Evolutionary conservation across 2,797 vertebrate species (phyloP).

Genomic region (Morelia viridis): DNA sequence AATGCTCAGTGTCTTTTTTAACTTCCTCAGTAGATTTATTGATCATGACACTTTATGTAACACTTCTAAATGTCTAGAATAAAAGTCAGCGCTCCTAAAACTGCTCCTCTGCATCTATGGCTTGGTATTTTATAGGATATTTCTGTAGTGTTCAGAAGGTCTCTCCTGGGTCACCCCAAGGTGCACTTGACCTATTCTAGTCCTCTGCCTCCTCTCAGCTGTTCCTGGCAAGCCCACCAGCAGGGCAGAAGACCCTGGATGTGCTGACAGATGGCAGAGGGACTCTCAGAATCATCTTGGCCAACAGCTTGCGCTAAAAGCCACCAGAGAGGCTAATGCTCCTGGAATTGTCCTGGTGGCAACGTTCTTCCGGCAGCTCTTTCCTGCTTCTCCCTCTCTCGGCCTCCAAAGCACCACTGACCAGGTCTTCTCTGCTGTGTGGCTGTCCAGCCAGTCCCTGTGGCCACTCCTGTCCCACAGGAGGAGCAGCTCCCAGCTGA

Average conservation of each 20-base stretch:
- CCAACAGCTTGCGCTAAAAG: background rate
- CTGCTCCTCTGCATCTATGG: background rate
- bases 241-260: background rate
- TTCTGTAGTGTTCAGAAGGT: background rate
- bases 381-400: background rate
- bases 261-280: background rate
- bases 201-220: background rate
- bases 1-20: constrained; percentile 53
- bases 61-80: constrained; percentile 64
- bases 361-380: background rate
- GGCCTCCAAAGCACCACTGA: background rate
- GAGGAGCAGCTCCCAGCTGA: background rate
- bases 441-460: background rate
- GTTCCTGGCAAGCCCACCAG: background rate
- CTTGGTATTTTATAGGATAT: background rate
- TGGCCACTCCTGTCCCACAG: background rate
- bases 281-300: background rate
- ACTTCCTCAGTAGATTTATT: constrained; percentile 47
- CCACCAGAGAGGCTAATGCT: background rate
- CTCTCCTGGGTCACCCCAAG: background rate
- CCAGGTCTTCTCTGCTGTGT: background rate
- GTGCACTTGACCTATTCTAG: background rate
- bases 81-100: constrained; percentile 59
- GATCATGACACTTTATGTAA: constrained; percentile 49
- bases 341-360: background rate